Evolutionary conservation across 2,888 invertebrate species (phyloP).

Genomic region (Brachyptera risi): DNA sequence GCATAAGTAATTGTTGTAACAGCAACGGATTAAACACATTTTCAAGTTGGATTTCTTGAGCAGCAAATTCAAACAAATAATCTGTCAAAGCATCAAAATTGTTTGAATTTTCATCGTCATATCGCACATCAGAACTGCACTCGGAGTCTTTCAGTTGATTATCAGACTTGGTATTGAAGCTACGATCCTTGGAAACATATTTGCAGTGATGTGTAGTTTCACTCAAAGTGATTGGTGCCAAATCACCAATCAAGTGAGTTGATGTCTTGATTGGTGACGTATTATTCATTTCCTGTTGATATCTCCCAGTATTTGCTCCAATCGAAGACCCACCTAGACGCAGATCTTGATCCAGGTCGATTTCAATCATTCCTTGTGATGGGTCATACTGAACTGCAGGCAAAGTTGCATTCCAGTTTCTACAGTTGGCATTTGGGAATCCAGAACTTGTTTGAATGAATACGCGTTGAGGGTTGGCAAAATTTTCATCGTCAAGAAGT

Average conservation of each 20-base stretch:
- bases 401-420: too few relatives aligned
- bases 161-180: too few relatives aligned
- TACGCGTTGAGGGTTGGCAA: too few relatives aligned
- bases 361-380: neutral
- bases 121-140: neutral
- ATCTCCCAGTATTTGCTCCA: neutral
- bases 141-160: neutral
- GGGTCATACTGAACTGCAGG: neutral
- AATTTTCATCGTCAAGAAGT: neutral
- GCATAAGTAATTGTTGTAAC: conserved; percentile 39
- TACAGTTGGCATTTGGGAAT: too few relatives aligned
- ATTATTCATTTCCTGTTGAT: too few relatives aligned
- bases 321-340: neutral
- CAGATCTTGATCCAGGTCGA: neutral
- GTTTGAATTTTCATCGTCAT: conserved; percentile 32
- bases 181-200: too few relatives aligned
- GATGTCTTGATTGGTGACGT: too few relatives aligned
- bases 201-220: too few relatives aligned
- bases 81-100: conserved; percentile 54
- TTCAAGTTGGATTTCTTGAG: conserved; percentile 37
- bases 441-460: too few relatives aligned
- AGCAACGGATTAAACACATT: conserved; percentile 42
- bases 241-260: too few relatives aligned
- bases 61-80: conserved; percentile 41
- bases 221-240: too few relatives aligned